Evolutionary conservation across 2,888 invertebrate genomes (phyloP).

Genomic region (Platycnemis pennipes): DNA sequence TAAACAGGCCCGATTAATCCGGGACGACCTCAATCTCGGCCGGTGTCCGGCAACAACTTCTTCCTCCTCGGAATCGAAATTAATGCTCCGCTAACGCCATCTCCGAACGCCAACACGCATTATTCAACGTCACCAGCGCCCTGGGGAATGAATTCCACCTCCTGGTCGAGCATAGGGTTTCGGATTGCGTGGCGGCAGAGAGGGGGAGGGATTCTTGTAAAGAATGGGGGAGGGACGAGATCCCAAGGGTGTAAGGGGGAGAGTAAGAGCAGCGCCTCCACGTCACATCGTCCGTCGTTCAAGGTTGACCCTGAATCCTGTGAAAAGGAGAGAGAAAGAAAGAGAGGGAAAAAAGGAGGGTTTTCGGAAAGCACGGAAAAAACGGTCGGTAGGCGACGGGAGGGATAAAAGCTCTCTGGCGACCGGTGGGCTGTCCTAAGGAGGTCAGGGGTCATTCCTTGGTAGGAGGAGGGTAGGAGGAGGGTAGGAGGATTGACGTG

Average conservation of each 20-base stretch:
- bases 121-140: neutral
- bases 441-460: neutral
- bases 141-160: neutral
- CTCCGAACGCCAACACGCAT: constrained; percentile 26
- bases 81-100: constrained; percentile 16
- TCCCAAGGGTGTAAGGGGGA: neutral
- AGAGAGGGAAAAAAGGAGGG: neutral
- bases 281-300: neutral
- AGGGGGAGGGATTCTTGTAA: neutral
- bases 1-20: constrained; percentile 14
- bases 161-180: neutral
- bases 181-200: neutral
- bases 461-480: neutral
- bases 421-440: neutral
- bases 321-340: neutral
- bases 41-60: neutral
- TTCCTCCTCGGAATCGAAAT: neutral
- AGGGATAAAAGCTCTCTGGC: neutral
- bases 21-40: neutral
- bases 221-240: neutral
- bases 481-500: neutral
- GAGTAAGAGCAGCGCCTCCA: neutral
- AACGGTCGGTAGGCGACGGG: neutral
- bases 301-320: neutral
- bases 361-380: neutral